A percentile compares a stretch with the other conserved stretches of the same genome.
Conservation (phyloP, 2,888 invertebrate species). For the Tetramorium bicarinatum region DNA sequence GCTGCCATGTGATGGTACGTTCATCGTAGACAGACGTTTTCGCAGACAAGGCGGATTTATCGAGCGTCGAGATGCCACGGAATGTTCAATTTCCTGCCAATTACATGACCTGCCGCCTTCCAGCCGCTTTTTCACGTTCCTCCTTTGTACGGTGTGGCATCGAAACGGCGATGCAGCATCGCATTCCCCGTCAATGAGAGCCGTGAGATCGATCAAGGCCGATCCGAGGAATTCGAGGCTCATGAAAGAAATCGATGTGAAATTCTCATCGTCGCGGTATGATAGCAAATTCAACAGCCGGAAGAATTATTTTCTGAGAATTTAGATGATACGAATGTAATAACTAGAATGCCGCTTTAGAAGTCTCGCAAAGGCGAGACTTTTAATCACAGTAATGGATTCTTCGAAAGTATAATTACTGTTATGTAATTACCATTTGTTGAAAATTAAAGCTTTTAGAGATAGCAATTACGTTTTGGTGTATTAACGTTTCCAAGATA, state of each 20-base stretch:
- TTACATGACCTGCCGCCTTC: conserved; percentile 69
- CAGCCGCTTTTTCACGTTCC: conserved; percentile 51
- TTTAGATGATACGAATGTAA: conserved; percentile 21
- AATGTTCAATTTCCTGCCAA: conserved; percentile 62
- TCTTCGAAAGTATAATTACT: background rate
- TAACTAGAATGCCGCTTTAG: background rate
- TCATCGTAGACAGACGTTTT: conserved; percentile 47
- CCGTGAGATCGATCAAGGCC: conserved; percentile 37
- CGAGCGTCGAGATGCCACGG: conserved; percentile 55
- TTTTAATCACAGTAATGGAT: conserved; percentile 1
- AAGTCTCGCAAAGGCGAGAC: background rate
- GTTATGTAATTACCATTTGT: background rate
- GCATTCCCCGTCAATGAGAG: conserved; percentile 65
- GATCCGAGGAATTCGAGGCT: conserved; percentile 56
- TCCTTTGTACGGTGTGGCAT: conserved; percentile 51
- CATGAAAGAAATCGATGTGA: conserved; percentile 62
- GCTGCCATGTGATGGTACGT: conserved; percentile 15
- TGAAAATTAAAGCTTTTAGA: background rate
- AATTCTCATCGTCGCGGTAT: conserved; percentile 49
- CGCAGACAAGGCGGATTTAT: conserved; percentile 64
- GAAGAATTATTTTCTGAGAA: conserved; percentile 12
- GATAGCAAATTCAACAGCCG: background rate
- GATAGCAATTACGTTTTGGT: background rate
- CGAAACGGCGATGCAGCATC: conserved; percentile 57
- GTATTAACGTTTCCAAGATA: background rate